Evolutionary conservation across 2,113 vertebrate genomes (phyloP), one percentile per base, ranked within the genome.

Genomic region (Rhizomys pruinosus): DNA sequence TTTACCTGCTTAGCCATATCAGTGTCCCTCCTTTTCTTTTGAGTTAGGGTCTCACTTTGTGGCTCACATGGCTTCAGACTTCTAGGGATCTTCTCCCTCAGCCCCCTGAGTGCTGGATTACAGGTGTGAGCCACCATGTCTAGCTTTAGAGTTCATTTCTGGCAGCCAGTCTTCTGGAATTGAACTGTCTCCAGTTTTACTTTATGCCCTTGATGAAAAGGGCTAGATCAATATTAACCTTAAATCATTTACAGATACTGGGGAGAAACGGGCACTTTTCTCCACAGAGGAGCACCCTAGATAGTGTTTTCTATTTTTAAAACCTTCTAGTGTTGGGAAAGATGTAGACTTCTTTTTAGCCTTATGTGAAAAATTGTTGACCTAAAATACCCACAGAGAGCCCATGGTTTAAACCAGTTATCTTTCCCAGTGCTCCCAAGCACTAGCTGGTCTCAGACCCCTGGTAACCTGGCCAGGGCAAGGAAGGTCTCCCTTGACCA

Each of bases 281-380:
- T 88, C 64, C 69, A 47, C 10, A 59, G 55, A 44, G 42, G 34
- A 34, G 37, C 3, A 91, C 52, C 32, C 44, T 74, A 37, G 32
- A 39, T 73, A 74, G 73, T 84, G 69, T 84, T 92, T 94, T 90
- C 80, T 93, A 55, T 93, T 92, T 84, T 32, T 88, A 95, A 89
- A 71, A 52, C 32, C 73, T 37, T 44, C 68, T 72, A 57, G 29
- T 80, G 32, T 64, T 27, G 16, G 32, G 69, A 90, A 57, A 82
- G 27, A 77, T 59, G 11, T 55, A 59, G n/a, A 85, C 42, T 63
- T 74, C 47, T 95, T 81, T 81, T 57, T 82, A 84, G 16, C 8
- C 82, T 11, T 37, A 27, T 71, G 23, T 88, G 76, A 93, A 68
- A 82, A 94, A 85, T 85, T 72, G 88, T 86, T 96, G 69, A 34